Evolutionary conservation across 1,140 invertebrate genomes (phyloP).

Genomic region (Heliconius himera): DNA sequence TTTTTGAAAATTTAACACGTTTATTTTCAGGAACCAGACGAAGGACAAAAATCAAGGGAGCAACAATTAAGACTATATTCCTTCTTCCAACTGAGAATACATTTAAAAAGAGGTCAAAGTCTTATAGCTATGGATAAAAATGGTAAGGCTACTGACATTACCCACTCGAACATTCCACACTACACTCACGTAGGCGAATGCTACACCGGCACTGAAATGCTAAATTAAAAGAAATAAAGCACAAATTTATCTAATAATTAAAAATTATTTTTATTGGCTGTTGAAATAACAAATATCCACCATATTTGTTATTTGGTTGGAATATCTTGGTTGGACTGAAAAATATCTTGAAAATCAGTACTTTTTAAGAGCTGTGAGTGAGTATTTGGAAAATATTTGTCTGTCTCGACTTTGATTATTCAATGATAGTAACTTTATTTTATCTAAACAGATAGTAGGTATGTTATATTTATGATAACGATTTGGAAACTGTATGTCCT

Average conservation of each 20-base stretch:
- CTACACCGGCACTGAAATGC: conserved; percentile 26
- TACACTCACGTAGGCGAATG: conserved; percentile 25
- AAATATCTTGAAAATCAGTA: too few relatives aligned
- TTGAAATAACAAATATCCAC: too few relatives aligned
- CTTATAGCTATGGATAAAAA: conserved; percentile 96
- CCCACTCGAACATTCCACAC: conserved; percentile 28
- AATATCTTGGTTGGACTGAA: too few relatives aligned
- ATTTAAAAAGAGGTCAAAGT: conserved; percentile 93
- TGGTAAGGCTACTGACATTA: conserved; percentile 84
- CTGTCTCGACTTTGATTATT: too few relatives aligned
- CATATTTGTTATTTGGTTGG: too few relatives aligned
- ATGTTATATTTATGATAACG: too few relatives aligned
- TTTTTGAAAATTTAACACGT: background rate
- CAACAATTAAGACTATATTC: conserved; percentile 89
- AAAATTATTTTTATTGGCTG: too few relatives aligned
- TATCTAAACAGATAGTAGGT: too few relatives aligned
- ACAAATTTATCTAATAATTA: background rate
- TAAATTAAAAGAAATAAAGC: background rate
- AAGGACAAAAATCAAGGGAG: conserved; percentile 85
- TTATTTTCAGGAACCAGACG: conserved; percentile 74
- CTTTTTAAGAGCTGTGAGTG: too few relatives aligned
- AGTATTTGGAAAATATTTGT: background rate
- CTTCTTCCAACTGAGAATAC: conserved; percentile 94
- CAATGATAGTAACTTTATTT: too few relatives aligned
- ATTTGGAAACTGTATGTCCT: too few relatives aligned